Percentiles rank a stretch among this genome's conserved stretches.
Evolutionary conservation across 1,140 invertebrate species (phyloP).

Genomic region (Diorhabda carinulata): DNA sequence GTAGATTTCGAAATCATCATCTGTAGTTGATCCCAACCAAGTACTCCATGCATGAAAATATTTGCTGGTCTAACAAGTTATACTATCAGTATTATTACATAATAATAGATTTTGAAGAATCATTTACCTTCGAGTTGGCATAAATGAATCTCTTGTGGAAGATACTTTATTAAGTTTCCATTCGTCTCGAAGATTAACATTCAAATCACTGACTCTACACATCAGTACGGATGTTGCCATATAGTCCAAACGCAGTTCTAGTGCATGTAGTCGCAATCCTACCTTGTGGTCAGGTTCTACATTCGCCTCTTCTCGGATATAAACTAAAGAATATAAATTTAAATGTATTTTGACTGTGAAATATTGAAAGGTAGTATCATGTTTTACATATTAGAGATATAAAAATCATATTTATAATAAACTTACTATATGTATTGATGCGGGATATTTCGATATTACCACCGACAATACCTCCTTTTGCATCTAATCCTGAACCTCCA

Average conservation of each 20-base stretch:
- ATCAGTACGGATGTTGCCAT: constrained; percentile 94
- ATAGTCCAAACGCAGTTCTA: constrained; percentile 89
- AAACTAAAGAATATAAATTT: constrained; percentile 54
- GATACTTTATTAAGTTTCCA: constrained; percentile 59
- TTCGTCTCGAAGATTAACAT: constrained; percentile 75
- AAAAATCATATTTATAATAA: neutral
- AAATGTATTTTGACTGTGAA: neutral
- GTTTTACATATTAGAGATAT: neutral
- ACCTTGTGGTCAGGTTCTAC: constrained; percentile 85
- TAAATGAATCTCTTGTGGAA: constrained; percentile 49
- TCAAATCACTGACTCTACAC: constrained; percentile 79
- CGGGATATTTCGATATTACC: constrained; percentile 88
- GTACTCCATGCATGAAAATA: constrained; percentile 88
- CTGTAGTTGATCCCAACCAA: constrained; percentile 93
- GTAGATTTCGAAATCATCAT: constrained; percentile 95
- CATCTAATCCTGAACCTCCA: constrained; percentile 86
- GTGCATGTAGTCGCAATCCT: constrained; percentile 76
- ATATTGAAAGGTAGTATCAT: neutral
- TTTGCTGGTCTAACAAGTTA: constrained; percentile 66
- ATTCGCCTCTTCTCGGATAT: constrained; percentile 84
- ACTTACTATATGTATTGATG: constrained; percentile 79
- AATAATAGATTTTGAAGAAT: neutral
- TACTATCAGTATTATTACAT: neutral
- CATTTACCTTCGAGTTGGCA: constrained; percentile 54
- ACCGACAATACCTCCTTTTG: constrained; percentile 93